phyloP scores from a whole-genome alignment of 2,113 vertebrate species.

The Pimephales promelas region DNA sequence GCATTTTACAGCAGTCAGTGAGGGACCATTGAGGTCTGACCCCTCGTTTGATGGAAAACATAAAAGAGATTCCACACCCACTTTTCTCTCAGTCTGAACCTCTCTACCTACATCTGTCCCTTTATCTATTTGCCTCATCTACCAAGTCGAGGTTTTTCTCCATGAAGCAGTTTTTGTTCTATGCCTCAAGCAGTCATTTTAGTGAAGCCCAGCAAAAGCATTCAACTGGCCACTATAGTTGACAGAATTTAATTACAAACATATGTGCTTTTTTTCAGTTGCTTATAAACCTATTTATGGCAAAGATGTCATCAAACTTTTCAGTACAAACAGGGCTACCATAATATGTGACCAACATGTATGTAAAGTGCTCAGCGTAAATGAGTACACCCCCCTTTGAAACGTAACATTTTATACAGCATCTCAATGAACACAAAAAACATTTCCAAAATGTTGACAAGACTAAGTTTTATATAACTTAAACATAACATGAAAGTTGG shows the following conservation, averaged over 20 bases:
- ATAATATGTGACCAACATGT: no score
- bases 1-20: slow-evolving; percentile 37
- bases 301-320: no score
- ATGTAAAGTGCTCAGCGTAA: no score
- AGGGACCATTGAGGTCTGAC: slow-evolving; percentile 56
- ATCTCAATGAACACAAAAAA: no score
- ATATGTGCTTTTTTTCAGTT: no score
- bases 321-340: no score
- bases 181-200: slow-evolving; percentile 25
- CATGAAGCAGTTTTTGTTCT: not conserved
- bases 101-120: slow-evolving; percentile 1
- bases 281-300: no score
- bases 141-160: not conserved
- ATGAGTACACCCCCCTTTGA: no score
- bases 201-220: not conserved
- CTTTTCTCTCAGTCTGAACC: slow-evolving; percentile 1
- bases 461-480: no score
- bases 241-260: not conserved
- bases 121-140: slow-evolving; percentile 8
- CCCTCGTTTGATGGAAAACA: slow-evolving; percentile 61
- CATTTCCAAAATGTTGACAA: no score
- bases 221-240: not conserved
- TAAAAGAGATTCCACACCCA: slow-evolving; percentile 59
- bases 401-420: no score
- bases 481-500: no score